Evolutionary conservation across 2,113 vertebrate genomes (phyloP), one percentile per base, ranked within the genome.

Genomic region (Pterocles gutturalis): DNA sequence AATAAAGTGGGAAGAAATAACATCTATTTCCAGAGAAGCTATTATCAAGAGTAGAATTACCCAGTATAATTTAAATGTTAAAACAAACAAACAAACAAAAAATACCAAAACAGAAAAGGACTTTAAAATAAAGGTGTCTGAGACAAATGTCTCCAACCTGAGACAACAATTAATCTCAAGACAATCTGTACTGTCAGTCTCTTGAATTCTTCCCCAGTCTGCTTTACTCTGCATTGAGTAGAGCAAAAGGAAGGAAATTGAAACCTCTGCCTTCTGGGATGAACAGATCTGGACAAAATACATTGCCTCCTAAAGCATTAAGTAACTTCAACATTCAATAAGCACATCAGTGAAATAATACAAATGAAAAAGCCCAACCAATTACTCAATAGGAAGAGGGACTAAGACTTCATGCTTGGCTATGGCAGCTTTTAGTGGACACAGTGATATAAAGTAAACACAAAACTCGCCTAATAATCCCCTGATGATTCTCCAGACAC

Each of bases 11-110:
- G n/a, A 82, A 75, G 18, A 80, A 88, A 67, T 21, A 61, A 58
- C 25, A 88, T 66, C 46, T 87, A 38, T 94, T 93, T 96, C 95
- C 73, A 96, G 65, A 84, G 43, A 94, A 96, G n/a, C 72, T 70
- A 92, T 67, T 88, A 91, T 48, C 78, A 81, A 81, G 53, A 67
- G 36, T 10, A 90, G 72, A 88, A 65, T 96, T 92, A 90, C n/a
- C 86, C 12, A 24, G 18, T 62, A 73, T 29, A 83, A 93, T 77
- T 90, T 93, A 94, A 96, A 97, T 64, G 58, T 54, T 94, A 88
- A 94, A 66, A 72, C 46, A 83, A 45, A 3, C 8, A 58, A 57
- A 43, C 8, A 76, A 34, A 36, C 8, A 49, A 51, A 11, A 45
- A 45, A 38, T 5, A 87, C 8, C 41, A 41, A 41, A 41, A 33